These are phyloP conservation scores for Drosophila kanapiae DNA, from an alignment of 1,140 invertebrate genomes.

Conservation along the genomic window DNA sequence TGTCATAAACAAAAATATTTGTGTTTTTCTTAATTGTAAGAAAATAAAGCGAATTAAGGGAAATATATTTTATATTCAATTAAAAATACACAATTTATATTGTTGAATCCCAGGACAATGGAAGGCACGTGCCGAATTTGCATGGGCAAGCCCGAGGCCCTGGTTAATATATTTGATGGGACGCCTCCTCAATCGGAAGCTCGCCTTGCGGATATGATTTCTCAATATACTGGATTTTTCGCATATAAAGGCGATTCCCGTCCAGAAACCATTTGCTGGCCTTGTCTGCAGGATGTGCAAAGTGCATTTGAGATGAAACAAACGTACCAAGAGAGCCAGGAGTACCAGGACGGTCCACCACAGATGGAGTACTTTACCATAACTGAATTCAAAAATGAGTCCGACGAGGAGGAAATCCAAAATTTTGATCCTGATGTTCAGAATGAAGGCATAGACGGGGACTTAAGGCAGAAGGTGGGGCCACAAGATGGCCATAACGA, in stretches of 20 bases:
- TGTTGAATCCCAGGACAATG: neutral
- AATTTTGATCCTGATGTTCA: neutral
- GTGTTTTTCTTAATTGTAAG: neutral
- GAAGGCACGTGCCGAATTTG: neutral
- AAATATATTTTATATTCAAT: neutral
- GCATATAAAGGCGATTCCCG: neutral
- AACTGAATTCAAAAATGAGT: neutral
- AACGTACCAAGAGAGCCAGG: too few species aligned
- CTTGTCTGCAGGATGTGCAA: slow-evolving; percentile 2
- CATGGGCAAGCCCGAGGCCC: neutral
- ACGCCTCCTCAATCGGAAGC: neutral
- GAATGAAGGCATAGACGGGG: neutral
- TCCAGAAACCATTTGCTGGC: neutral
- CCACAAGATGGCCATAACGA: neutral
- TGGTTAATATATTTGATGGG: neutral
- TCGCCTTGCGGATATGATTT: neutral
- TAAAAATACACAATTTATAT: neutral
- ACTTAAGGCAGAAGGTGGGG: neutral
- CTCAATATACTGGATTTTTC: neutral
- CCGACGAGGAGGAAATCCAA: neutral
- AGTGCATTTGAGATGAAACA: neutral
- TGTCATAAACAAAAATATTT: neutral
- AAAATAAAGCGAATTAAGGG: neutral
- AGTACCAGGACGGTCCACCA: neutral
- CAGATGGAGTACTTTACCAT: neutral